Conservation (phyloP, 2,113 vertebrate genomes). For the Xyliphius kryptos region DNA sequence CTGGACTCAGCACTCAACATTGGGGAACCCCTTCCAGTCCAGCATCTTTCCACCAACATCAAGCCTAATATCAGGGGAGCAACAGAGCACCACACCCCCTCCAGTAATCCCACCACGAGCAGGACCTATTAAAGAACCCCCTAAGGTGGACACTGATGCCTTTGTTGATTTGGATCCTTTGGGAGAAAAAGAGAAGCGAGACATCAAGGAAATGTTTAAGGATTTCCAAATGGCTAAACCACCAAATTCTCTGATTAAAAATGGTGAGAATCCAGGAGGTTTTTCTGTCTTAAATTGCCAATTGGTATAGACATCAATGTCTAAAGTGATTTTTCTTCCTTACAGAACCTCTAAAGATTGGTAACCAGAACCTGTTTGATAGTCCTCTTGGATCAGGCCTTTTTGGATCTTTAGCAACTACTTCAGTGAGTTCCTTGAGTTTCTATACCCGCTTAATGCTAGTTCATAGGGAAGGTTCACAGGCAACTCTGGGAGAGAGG, state of each 20-base stretch:
- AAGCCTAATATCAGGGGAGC: constrained; percentile 7
- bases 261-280: constrained; percentile 52
- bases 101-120: constrained; percentile 37
- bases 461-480: no score
- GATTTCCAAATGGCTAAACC: constrained; percentile 75
- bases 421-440: constrained; percentile 23
- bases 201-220: constrained; percentile 78
- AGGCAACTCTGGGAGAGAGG: no score
- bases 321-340: not conserved
- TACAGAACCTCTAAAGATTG: constrained; percentile 34
- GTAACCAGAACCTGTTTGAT: constrained; percentile 38
- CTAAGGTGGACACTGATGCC: constrained; percentile 66
- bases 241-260: constrained; percentile 67
- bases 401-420: constrained; percentile 30
- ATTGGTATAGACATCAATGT: not conserved
- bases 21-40: constrained; percentile 42
- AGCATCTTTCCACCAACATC: constrained; percentile 22
- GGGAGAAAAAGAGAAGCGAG: constrained; percentile 72
- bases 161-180: constrained; percentile 77
- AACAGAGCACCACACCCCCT: constrained; percentile 33
- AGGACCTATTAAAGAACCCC: constrained; percentile 51
- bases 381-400: constrained; percentile 35
- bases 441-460: not conserved
- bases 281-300: not conserved
- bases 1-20: constrained; percentile 28